Base-by-base conservation (phyloP, 1,140 invertebrate species). In the Andricus grossulariae region DNA sequence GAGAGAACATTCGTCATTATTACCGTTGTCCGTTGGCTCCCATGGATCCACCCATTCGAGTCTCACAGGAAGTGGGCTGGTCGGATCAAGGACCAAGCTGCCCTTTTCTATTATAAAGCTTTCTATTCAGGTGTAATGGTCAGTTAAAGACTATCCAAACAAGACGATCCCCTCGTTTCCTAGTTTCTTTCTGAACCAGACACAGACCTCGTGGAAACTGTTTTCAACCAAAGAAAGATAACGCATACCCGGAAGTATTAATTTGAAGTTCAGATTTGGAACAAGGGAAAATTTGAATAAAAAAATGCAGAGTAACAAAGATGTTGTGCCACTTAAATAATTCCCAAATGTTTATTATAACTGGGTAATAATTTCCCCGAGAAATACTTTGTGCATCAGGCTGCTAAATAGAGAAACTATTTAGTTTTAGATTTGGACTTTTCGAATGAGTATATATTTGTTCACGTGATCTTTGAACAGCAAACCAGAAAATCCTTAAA, bases 71-170 rank as follows among this genome's bases (percentile, higher is more conserved):
- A 91, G 88, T 90, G 88, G 89, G 89, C 87, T 86, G 90, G 89
- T 77, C 88, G 87, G 87, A 91, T 90, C 88, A 89, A 90, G 89
- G 86, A 86, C 83, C 83, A 74, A 77, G 81, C 81, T 85, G 84
- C 80, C 84, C 84, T 88, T 88, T 89, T 87, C 78, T 82, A 87
- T 88, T 87, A 84, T 79, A 77, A 75, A 49, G 50, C 72, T 76
- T 75, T 81, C 84, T 80, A 90, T 91, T 91, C 89, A 90, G 88
- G 88, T 90, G 90, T 90, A 91, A 90, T 91, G 89, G 89, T 91
- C 89, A 90, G 89, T 89, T 90, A 86, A 90, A 88, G 84, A 88
- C 89, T 87, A 88, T 89, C 89, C 85, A 88, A 90, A 89, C 84
- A 90, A 73, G 83, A 77, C 32, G 32, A 45, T 66, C 60, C 60